These are phyloP conservation scores for Chelmon rostratus DNA, from an alignment of 2,797 vertebrate species.

Conservation along the genomic window DNA sequence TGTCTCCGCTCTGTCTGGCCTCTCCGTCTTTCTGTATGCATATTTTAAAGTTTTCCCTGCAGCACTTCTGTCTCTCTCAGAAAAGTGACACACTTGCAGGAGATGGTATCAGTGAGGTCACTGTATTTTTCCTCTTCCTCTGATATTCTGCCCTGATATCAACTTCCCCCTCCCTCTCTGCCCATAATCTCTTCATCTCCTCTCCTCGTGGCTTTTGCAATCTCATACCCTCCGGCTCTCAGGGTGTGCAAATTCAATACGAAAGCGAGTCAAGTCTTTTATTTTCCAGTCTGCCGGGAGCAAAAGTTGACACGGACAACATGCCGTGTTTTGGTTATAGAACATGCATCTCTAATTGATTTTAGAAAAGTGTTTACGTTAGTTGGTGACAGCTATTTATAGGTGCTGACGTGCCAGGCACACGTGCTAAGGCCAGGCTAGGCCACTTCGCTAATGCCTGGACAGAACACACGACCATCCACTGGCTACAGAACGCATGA, in stretches of 20 bases:
- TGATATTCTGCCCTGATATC: conserved; percentile 72
- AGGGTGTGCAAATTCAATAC: conserved; percentile 51
- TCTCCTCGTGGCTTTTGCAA: conserved; percentile 50
- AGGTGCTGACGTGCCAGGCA: conserved; percentile 62
- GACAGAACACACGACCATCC: conserved; percentile 56
- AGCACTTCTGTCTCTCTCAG: conserved; percentile 57
- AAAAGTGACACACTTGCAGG: conserved; percentile 64
- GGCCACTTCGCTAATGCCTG: conserved; percentile 62
- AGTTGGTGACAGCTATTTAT: conserved; percentile 76
- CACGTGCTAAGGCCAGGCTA: conserved; percentile 54
- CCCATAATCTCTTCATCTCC: conserved; percentile 60
- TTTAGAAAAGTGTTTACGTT: conserved; percentile 68
- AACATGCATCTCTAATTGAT: conserved; percentile 71
- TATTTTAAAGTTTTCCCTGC: conserved; percentile 74
- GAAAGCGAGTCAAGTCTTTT: conserved; percentile 50
- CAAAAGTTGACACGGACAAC: conserved; percentile 43
- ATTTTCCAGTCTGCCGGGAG: conserved; percentile 43
- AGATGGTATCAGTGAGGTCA: conserved; percentile 81
- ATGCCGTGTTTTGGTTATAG: conserved; percentile 33
- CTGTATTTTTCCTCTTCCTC: conserved; percentile 63
- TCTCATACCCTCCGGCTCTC: conserved; percentile 60
- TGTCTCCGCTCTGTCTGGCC: conserved; percentile 10
- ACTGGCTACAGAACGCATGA: conserved; percentile 77
- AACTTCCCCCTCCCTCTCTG: conserved; percentile 59
- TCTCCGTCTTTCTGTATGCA: conserved; percentile 24